Evolutionary conservation across 1,140 invertebrate genomes (phyloP).

Genomic region (Ericerus pela): DNA sequence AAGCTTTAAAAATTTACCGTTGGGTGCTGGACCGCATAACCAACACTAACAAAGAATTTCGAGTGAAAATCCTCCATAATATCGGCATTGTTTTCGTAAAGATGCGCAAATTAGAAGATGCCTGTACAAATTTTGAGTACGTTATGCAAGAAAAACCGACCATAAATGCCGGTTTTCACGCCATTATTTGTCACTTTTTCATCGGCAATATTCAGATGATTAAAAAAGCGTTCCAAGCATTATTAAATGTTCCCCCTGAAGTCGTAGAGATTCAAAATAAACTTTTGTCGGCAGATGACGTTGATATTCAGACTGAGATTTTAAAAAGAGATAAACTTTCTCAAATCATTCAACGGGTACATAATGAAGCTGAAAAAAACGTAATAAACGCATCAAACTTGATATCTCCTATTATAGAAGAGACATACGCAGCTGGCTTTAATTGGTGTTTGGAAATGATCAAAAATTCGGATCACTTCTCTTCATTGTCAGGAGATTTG

Average conservation of each 20-base stretch:
- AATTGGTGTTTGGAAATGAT: slow-evolving; percentile 64
- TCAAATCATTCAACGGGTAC: slow-evolving; percentile 55
- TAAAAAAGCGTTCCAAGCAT: slow-evolving; percentile 76
- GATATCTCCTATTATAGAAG: slow-evolving; percentile 73
- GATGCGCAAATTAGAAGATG: slow-evolving; percentile 91
- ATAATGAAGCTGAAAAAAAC: slow-evolving; percentile 63
- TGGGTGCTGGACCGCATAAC: slow-evolving; percentile 94
- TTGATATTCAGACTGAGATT: slow-evolving; percentile 54
- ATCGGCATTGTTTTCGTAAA: slow-evolving; percentile 90
- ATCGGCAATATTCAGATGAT: slow-evolving; percentile 87
- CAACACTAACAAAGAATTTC: slow-evolving; percentile 76
- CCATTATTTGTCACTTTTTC: slow-evolving; percentile 85
- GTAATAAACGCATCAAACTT: slow-evolving; percentile 83
- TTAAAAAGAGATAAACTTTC: slow-evolving; percentile 67
- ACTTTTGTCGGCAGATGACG: slow-evolving; percentile 43
- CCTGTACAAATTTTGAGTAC: slow-evolving; percentile 90
- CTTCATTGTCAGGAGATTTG: slow-evolving; percentile 65
- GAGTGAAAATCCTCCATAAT: slow-evolving; percentile 96
- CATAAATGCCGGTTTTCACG: slow-evolving; percentile 74
- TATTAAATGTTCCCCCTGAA: slow-evolving; percentile 74
- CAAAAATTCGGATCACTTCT: slow-evolving; percentile 55
- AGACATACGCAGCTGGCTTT: slow-evolving; percentile 41
- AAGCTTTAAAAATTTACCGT: slow-evolving; percentile 93
- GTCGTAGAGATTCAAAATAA: slow-evolving; percentile 73
- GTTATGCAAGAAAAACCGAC: slow-evolving; percentile 91